Evolutionary conservation across 2,797 vertebrate genomes (phyloP), one percentile per base, ranked within the genome.

Genomic region (Coccyzus lansbergi): DNA sequence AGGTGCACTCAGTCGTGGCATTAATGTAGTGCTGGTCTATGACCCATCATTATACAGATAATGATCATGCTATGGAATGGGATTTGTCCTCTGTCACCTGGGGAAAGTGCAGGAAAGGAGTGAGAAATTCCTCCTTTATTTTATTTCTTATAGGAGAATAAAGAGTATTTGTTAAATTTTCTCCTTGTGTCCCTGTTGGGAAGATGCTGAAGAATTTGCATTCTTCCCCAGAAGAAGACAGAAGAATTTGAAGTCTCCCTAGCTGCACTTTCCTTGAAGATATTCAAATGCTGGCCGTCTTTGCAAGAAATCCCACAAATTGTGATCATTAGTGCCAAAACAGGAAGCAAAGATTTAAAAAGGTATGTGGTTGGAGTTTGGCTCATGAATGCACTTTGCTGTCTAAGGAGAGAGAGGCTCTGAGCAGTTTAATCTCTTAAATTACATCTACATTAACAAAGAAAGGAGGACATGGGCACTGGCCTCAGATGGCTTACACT

Each of bases 11-110:
- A 55, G 68, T n/a, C 34, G 3, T 12, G 16, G 26, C 34, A 46
- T 65, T 82, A 93, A 58, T 17, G 36, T 29, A 60, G 12, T 42
- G 46, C 25, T 89, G 46, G 63, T 91, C 55, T 94, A 6, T 62
- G 44, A 77, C 64, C 67, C 64, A 18, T 29, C 52, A 10, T 83
- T 59, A 70, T 70, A 72, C 60, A 80, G 52, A 52, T 86, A 67
- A 92, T 77, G 72, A 90, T 68, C 68, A 42, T 74, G 34, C 38
- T 70, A 26, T 12, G 80, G 69, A 56, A 29, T n/a, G 36, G 15
- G 10, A n/a, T 83, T 90, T 94, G 42, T 70, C 70, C 72, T 81
- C 49, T 55, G 52, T 65, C 80, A 92, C 62, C 60, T 38, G n/a
- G 10, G 52, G 21, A 83, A 80, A 53, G 33, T 12, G n/a, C 76